phyloP scores from a whole-genome alignment of 2,797 vertebrate genomes.

The Harpagifer antarcticus region DNA sequence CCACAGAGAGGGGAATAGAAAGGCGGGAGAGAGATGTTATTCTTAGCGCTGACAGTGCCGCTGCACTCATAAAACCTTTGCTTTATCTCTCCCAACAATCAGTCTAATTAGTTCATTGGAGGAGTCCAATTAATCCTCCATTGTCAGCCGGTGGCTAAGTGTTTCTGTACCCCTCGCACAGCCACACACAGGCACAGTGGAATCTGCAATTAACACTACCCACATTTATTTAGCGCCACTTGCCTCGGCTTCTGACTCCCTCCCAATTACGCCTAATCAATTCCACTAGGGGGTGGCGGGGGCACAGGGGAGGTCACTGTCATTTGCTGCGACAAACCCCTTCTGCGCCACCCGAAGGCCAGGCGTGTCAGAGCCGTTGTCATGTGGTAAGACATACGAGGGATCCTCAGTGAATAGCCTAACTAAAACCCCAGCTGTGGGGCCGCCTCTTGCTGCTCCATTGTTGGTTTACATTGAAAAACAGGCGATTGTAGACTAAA shows the following conservation, averaged over 20 bases:
- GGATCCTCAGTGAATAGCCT: conserved; percentile 53
- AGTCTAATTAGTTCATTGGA: conserved; percentile 92
- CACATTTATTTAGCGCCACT: conserved; percentile 92
- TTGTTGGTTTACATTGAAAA: conserved; percentile 67
- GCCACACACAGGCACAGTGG: conserved; percentile 87
- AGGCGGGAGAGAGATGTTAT: conserved; percentile 60
- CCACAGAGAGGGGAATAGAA: conserved; percentile 48
- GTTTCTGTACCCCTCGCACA: conserved; percentile 85
- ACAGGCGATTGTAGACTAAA: conserved; percentile 29
- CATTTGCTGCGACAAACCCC: conserved; percentile 79
- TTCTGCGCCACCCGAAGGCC: conserved; percentile 76
- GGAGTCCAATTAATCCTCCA: conserved; percentile 92
- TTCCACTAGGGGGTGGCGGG: conserved; percentile 77
- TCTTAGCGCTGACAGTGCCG: conserved; percentile 78
- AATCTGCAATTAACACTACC: conserved; percentile 91
- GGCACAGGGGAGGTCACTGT: conserved; percentile 78
- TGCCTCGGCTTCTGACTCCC: conserved; percentile 87
- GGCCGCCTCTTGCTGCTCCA: conserved; percentile 31
- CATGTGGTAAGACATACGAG: conserved; percentile 53
- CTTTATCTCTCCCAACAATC: conserved; percentile 91
- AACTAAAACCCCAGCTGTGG: conserved; percentile 44
- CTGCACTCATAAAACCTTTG: conserved; percentile 87
- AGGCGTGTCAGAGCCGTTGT: conserved; percentile 69
- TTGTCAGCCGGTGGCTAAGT: conserved; percentile 91
- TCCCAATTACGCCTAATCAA: conserved; percentile 92